Conservation (phyloP, 1,140 invertebrate species). For the Diorhabda carinulata region DNA sequence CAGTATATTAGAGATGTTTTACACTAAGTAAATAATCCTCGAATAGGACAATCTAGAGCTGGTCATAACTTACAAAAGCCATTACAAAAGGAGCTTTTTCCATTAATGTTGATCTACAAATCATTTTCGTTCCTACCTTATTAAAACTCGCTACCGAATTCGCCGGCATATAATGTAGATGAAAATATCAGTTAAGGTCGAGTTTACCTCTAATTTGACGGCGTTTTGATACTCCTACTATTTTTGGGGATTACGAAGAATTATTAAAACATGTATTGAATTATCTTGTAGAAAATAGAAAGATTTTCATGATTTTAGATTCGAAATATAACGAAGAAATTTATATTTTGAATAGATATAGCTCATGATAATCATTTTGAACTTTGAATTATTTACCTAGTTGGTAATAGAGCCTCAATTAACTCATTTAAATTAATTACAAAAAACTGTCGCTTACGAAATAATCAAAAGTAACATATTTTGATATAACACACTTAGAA, state of each 20-base stretch:
- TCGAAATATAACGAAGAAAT: too few species aligned
- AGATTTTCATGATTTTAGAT: neutral
- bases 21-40: slow-evolving; percentile 18
- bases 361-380: too few species aligned
- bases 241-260: neutral
- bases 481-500: too few species aligned
- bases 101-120: slow-evolving; percentile 16
- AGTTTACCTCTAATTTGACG: slow-evolving; percentile 5
- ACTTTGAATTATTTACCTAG: too few species aligned
- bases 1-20: slow-evolving; percentile 17
- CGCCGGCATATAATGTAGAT: neutral
- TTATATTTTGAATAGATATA: too few species aligned
- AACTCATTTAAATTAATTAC: too few species aligned
- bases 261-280: neutral
- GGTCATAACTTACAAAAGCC: slow-evolving; percentile 8
- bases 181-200: slow-evolving; percentile 5
- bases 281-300: neutral
- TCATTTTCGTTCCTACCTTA: slow-evolving; percentile 14
- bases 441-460: too few species aligned
- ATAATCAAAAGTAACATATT: too few species aligned
- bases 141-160: slow-evolving; percentile 4
- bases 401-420: too few species aligned
- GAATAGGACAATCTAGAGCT: slow-evolving; percentile 9
- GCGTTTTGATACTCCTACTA: neutral
- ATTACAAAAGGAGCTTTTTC: slow-evolving; percentile 13